Conservation (phyloP, 64 coral and sea anemone genomes). For the Actinia equina region DNA sequence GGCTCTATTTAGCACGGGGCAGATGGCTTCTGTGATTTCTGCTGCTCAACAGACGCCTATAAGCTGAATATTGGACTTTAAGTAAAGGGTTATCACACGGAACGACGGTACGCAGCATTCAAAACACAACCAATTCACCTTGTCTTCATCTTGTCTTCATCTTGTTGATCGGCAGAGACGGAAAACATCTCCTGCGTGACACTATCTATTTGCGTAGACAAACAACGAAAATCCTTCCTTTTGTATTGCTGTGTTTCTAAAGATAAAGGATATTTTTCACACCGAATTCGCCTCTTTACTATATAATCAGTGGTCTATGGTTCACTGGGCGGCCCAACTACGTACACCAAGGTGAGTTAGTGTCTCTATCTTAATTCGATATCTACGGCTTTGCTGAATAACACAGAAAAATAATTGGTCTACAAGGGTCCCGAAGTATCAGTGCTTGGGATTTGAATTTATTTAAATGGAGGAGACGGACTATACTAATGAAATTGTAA, state of each 20-base stretch:
- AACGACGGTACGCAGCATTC: not conserved
- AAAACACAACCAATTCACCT: not conserved
- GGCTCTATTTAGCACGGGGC: not conserved
- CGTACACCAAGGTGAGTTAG: not conserved
- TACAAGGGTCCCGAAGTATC: not conserved
- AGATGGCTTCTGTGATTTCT: constrained; percentile 8
- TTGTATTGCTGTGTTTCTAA: not conserved
- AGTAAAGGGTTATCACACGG: not conserved
- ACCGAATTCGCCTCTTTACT: not conserved
- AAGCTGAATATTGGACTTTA: not conserved
- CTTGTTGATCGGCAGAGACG: not conserved
- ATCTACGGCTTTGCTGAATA: not conserved
- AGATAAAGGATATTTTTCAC: not conserved
- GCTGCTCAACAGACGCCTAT: not conserved
- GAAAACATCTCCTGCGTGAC: constrained; percentile 1
- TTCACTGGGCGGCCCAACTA: not conserved
- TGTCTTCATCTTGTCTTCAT: not conserved
- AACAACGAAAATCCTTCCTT: constrained; percentile 2
- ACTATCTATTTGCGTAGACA: not conserved
- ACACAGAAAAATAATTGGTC: not conserved
- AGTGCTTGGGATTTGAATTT: not conserved
- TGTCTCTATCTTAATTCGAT: not conserved
- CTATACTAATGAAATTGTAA: constrained; percentile 43
- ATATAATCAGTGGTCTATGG: not conserved
- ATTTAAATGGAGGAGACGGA: constrained; percentile 4